These are phyloP conservation scores for Temnopleurus reevesii DNA, from an alignment of 53 echinoderm and acorn worm genomes.

Conservation along the genomic window DNA sequence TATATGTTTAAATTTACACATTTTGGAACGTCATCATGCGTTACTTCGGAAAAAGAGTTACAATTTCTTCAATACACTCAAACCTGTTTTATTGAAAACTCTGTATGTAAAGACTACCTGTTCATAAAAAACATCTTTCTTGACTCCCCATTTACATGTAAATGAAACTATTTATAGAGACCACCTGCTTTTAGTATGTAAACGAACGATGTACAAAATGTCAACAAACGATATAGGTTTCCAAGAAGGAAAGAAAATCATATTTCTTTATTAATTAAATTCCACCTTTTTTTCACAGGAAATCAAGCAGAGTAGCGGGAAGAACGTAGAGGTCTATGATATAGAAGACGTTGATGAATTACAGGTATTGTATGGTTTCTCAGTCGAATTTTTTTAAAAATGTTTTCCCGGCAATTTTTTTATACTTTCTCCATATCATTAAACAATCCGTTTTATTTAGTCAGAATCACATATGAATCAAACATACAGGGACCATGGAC, in stretches of 20 bases:
- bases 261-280: not conserved
- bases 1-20: too few species aligned
- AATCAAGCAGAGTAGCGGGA: not conserved
- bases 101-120: too few species aligned
- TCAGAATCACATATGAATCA: too few species aligned
- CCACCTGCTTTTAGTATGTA: not conserved
- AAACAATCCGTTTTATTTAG: too few species aligned
- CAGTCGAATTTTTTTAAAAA: not conserved
- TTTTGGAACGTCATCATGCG: too few species aligned
- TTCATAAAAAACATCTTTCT: too few species aligned
- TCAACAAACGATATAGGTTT: not conserved
- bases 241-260: not conserved
- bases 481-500: too few species aligned
- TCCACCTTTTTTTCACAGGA: not conserved
- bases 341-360: constrained; percentile 19
- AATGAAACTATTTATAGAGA: not conserved
- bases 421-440: too few species aligned
- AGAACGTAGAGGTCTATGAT: constrained; percentile 4
- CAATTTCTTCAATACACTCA: too few species aligned
- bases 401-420: not conserved
- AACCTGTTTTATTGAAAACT: too few species aligned
- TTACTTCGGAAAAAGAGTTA: too few species aligned
- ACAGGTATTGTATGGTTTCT: not conserved
- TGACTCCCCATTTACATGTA: too few species aligned
- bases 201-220: not conserved